Evolutionary conservation across 1,140 invertebrate genomes (phyloP).

Genomic region (Eciton burchellii): DNA sequence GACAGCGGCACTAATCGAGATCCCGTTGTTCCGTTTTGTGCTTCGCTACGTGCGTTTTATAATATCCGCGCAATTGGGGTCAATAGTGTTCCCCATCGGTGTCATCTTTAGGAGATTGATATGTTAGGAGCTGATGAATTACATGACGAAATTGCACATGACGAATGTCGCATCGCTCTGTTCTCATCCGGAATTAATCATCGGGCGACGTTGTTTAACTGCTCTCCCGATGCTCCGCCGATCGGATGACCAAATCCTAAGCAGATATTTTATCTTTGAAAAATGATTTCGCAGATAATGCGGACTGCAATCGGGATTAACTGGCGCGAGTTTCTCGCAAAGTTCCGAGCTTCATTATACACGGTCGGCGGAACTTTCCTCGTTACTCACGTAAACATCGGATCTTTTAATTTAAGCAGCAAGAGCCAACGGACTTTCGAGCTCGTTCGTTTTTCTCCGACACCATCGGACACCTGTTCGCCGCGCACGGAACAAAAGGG

Average conservation of each 20-base stretch:
- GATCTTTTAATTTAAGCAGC: not conserved
- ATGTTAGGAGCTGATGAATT: not conserved
- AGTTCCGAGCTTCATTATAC: not conserved
- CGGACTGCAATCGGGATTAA: not conserved
- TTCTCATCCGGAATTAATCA: constrained; percentile 7
- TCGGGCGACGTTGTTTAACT: not conserved
- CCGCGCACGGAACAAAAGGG: not conserved
- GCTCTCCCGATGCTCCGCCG: too few relatives aligned
- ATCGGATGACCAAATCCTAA: not conserved
- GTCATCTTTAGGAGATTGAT: not conserved
- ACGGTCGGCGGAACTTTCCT: not conserved
- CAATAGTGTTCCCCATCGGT: not conserved
- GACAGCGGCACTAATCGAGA: not conserved
- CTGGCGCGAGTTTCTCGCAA: not conserved
- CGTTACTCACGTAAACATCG: not conserved
- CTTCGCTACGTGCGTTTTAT: not conserved
- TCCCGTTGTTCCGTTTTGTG: not conserved
- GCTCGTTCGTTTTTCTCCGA: constrained; percentile 3
- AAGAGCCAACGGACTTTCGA: not conserved
- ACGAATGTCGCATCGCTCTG: not conserved
- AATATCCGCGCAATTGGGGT: constrained; percentile 7
- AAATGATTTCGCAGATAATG: not conserved
- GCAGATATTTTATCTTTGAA: not conserved
- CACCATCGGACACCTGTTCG: constrained; percentile 44
- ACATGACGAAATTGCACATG: not conserved